phyloP scores from a whole-genome alignment of 2,888 invertebrate species.

The Tuberolachnus salignus region DNA sequence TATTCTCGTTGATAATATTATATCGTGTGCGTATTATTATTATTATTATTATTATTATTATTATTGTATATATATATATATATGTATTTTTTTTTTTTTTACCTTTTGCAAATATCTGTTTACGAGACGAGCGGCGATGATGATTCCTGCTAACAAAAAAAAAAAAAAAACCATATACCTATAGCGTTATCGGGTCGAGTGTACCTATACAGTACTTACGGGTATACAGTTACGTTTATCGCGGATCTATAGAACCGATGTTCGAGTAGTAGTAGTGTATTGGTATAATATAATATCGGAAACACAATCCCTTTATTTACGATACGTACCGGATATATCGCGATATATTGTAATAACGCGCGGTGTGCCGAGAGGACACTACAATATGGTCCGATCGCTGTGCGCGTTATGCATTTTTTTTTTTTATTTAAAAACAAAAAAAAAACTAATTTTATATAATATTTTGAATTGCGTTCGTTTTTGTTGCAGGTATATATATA shows the following conservation, averaged over 20 bases:
- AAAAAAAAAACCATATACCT: not conserved
- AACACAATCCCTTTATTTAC: conserved; percentile 25
- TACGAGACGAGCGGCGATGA: not conserved
- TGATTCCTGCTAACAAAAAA: conserved; percentile 1
- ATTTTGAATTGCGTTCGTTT: too few relatives aligned
- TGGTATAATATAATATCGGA: not conserved
- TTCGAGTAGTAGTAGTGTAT: not conserved
- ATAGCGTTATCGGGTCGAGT: not conserved
- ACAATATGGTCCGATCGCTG: too few relatives aligned
- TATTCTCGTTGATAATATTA: not conserved
- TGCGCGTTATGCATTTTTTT: too few relatives aligned
- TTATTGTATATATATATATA: too few relatives aligned
- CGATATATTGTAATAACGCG: too few relatives aligned
- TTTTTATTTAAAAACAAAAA: too few relatives aligned
- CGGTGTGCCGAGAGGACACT: too few relatives aligned
- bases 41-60: too few relatives aligned
- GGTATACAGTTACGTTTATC: conserved; percentile 10
- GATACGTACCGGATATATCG: not conserved
- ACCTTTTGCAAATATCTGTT: not conserved
- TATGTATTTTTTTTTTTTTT: too few relatives aligned
- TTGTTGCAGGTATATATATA: too few relatives aligned
- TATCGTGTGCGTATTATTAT: not conserved
- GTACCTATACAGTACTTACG: not conserved
- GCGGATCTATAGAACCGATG: not conserved
- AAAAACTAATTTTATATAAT: too few relatives aligned